Base-by-base conservation (phyloP, 2,797 vertebrate species). In the Oryzias sinensis region DNA sequence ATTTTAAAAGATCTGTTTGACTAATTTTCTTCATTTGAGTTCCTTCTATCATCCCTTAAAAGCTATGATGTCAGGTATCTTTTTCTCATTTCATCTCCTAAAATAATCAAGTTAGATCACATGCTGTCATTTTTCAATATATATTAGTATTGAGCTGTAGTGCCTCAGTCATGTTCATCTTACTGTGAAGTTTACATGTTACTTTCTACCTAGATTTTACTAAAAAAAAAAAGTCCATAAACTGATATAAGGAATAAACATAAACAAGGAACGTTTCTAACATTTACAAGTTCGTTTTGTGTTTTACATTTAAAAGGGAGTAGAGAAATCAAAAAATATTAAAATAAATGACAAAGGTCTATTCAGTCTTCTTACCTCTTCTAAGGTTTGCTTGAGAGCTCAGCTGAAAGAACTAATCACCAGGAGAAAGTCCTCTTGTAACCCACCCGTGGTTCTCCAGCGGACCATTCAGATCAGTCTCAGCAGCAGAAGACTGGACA, bases 401-500 rank as follows among this genome's bases (percentile, higher is more conserved):
- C 43, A 16, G 68, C 51, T 69, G 53, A 77, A 81, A 85, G 80
- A 80, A 59, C 59, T 80, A 70, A 82, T 81, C 76, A 82, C 68
- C 68, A 56, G 57, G 62, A 67, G 70, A 68, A 73, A 62, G 73
- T 74, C 75, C 74, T 68, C 76, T 75, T 72, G 64, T 45, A 68
- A 69, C 72, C 79, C 81, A 79, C 80, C 82, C 83, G 62, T 76
- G 50, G 68, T 68, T 85, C 73, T 84, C 63, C 79, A 82, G 75
- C 53, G 72, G 72, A 82, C 54, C 66, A 72, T 76, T 85, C 64
- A 58, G 43, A 77, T 74, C 54, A 70, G 78, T 62, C 62, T 53
- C 57, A 81, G 77, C 76, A 72, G 78, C 71, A 87, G 81, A 87
- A 62, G 73, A 84, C 85, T 88, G 82, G 74, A 67, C 64, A 75